Evolutionary conservation across 1,140 invertebrate species (phyloP), one percentile per base, ranked within the genome.

Genomic region (Zaprionus ghesquierei): DNA sequence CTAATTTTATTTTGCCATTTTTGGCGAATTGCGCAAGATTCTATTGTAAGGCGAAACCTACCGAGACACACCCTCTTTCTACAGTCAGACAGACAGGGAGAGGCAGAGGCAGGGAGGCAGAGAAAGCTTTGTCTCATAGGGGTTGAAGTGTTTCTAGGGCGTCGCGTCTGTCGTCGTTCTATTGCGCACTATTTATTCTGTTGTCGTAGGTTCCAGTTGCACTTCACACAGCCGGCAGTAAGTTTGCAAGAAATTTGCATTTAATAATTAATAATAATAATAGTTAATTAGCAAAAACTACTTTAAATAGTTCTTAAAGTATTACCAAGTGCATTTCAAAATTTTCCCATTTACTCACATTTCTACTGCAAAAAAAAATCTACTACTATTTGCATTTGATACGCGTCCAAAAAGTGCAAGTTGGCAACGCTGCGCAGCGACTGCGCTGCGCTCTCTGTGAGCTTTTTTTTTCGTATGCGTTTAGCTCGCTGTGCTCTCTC

Each of bases 331-430:
- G 5, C 3, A 6, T 38, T 23, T 13, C 10, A 9, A 18, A 25
- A 4, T 25, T 41, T 58, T 58, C 33, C 15, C 9, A 3, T 12
- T 8, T 2, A 0, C 5, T 8, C 2, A 1, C 0, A 15, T 15
- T 41, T 38, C 5, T 44, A 20, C 22, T 44, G 62, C 22, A 23
- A 50, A 73, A 23, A 50, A 73, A 81, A 58, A 56, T 79, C 80
- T 84, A 76, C 80, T 80, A 85, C 80, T 84, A 62, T 85, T 78
- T 65, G 22, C 20, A 2, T 20, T 49, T 31, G 60, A 51, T 53
- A 27, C 54, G 61, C 25, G 31, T 2, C 23, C 76, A 82, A 76
- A 86, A 86, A 86, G 79, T 86, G 82, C 81, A 89, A 89, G 84
- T 89, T 61, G 35, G n/a, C 35, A 15, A 41, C 35, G 35, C 35